These are phyloP conservation scores for Rhopalosiphum maidis DNA, from an alignment of 1,140 invertebrate species.

Conservation along the genomic window DNA sequence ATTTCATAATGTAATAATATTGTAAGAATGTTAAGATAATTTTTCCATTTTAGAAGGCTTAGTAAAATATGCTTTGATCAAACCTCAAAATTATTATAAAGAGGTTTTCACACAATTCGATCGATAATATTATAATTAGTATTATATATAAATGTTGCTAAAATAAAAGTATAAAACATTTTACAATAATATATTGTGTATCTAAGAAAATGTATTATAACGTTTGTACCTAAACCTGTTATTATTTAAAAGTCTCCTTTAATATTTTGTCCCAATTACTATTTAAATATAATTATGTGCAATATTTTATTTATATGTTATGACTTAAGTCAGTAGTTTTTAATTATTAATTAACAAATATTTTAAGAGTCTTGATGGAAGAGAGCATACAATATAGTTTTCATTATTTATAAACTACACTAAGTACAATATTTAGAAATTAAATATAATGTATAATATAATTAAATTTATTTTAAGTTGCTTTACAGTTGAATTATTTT, in stretches of 20 bases:
- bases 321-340: conserved; percentile 40
- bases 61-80: conserved; percentile 42
- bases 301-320: conserved; percentile 51
- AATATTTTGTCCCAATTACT: conserved; percentile 17
- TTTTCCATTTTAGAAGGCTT: conserved; percentile 23
- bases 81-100: neutral
- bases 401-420: conserved; percentile 21
- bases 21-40: neutral
- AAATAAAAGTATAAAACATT: neutral
- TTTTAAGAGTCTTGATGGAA: neutral
- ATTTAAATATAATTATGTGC: conserved; percentile 44
- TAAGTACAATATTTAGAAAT: neutral
- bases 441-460: neutral
- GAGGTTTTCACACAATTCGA: conserved; percentile 12
- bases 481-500: conserved; percentile 4
- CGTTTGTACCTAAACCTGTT: conserved; percentile 33
- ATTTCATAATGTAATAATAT: neutral
- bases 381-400: neutral
- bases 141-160: conserved; percentile 37
- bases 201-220: conserved; percentile 38
- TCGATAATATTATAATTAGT: conserved; percentile 24
- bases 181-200: neutral
- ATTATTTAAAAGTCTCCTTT: neutral
- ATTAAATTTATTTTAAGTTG: conserved; percentile 7
- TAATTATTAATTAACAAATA: conserved; percentile 46